These are phyloP conservation scores for Sturnira hondurensis DNA, from an alignment of 2,113 vertebrate species.

Conservation along the genomic window DNA sequence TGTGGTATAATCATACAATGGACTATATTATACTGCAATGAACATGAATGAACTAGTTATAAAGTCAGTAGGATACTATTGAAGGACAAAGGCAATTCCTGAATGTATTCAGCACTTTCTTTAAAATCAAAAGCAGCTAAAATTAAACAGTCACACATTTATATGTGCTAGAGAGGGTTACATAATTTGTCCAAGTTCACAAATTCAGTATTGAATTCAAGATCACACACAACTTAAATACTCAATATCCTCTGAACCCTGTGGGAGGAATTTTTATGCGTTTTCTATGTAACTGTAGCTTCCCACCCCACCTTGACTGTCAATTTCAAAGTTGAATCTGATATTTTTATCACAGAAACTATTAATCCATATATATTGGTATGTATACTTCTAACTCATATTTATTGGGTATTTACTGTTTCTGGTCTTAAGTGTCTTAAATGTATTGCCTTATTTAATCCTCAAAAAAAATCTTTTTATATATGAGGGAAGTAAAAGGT, in stretches of 20 bases:
- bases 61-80: background rate
- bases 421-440: background rate
- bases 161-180: background rate
- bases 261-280: background rate
- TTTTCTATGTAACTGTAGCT: background rate
- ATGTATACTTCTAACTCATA: background rate
- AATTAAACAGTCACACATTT: background rate
- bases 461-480: background rate
- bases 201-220: background rate
- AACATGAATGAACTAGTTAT: background rate
- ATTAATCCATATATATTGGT: background rate
- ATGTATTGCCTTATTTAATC: background rate
- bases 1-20: background rate
- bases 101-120: background rate
- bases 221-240: background rate
- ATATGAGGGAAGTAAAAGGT: background rate
- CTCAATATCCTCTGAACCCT: background rate
- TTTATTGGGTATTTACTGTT: background rate
- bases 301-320: background rate
- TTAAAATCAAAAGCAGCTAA: background rate
- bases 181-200: background rate
- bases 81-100: background rate
- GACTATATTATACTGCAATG: background rate
- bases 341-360: background rate
- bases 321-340: background rate